These are phyloP conservation scores for Calyptommatus sinebrachiatus DNA, from an alignment of 2,113 vertebrate genomes.

Conservation along the genomic window DNA sequence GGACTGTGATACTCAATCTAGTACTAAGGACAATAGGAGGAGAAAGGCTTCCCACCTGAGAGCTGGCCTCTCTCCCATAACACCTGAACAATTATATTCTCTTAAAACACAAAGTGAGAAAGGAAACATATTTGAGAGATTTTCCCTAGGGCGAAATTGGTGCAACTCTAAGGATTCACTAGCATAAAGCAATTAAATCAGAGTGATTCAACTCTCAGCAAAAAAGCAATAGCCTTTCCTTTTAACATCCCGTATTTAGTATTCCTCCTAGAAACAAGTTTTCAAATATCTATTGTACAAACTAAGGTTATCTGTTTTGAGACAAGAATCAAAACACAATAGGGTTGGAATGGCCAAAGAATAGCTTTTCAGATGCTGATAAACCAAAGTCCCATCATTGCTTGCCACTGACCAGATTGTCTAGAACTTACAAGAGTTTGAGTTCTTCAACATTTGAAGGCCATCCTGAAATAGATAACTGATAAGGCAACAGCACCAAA, in stretches of 20 bases:
- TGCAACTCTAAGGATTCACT: not conserved
- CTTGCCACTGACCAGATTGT: not conserved
- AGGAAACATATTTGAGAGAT: too few species aligned
- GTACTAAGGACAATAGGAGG: too few species aligned
- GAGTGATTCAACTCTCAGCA: not conserved
- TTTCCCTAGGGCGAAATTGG: not conserved
- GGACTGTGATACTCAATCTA: too few species aligned
- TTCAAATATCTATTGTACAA: not conserved
- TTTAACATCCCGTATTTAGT: not conserved
- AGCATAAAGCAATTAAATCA: conserved; percentile 19
- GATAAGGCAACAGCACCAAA: not conserved
- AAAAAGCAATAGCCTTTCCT: not conserved
- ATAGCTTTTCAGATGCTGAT: too few species aligned
- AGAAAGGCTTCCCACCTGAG: too few species aligned
- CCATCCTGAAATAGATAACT: too few species aligned
- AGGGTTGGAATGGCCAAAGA: not conserved
- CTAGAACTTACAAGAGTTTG: too few species aligned
- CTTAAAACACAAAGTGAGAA: too few species aligned
- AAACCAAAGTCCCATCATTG: too few species aligned
- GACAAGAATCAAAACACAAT: not conserved
- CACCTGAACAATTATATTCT: too few species aligned
- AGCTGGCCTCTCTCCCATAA: too few species aligned
- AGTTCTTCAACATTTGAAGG: too few species aligned
- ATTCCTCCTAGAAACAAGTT: not conserved
- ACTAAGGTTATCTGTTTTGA: not conserved